Conservation (phyloP, 2,797 vertebrate species). For the Gila robusta region DNA sequence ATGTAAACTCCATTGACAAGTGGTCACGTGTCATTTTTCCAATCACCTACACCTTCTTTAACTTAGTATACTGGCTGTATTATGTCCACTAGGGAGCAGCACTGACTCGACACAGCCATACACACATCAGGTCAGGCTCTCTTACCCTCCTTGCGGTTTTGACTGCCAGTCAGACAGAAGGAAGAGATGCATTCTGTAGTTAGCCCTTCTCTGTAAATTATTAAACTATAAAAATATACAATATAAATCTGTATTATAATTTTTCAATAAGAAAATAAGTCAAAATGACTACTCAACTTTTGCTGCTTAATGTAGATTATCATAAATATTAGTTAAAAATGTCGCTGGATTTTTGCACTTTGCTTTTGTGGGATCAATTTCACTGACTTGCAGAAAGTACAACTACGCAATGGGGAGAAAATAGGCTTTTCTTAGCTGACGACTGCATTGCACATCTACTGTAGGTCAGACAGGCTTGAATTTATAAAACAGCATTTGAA, state of each 20-base stretch:
- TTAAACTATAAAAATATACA: slow-evolving; percentile 56
- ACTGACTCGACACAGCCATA: slow-evolving; percentile 41
- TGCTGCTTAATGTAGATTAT: slow-evolving; percentile 66
- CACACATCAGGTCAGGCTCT: slow-evolving; percentile 54
- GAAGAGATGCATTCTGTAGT: slow-evolving; percentile 49
- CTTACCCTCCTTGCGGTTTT: slow-evolving; percentile 68
- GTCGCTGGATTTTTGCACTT: slow-evolving; percentile 53
- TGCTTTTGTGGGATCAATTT: slow-evolving; percentile 56
- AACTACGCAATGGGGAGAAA: slow-evolving; percentile 25
- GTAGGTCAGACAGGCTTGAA: not conserved
- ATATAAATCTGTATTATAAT: slow-evolving; percentile 37
- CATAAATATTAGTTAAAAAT: slow-evolving; percentile 61
- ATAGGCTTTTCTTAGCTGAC: slow-evolving; percentile 5
- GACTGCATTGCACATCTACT: slow-evolving; percentile 24
- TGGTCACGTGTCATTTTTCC: slow-evolving; percentile 96
- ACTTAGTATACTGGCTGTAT: slow-evolving; percentile 96
- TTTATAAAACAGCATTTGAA: slow-evolving; percentile 17
- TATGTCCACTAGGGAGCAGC: slow-evolving; percentile 87
- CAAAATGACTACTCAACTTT: slow-evolving; percentile 67
- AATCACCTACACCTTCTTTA: slow-evolving; percentile 92
- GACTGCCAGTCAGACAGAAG: slow-evolving; percentile 65
- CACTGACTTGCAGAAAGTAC: slow-evolving; percentile 17
- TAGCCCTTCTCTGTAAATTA: slow-evolving; percentile 76
- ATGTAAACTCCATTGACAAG: slow-evolving; percentile 96
- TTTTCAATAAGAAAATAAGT: slow-evolving; percentile 69